These are phyloP conservation scores for Malacoraja senta DNA, from an alignment of 2,797 vertebrate genomes.

Conservation along the genomic window DNA sequence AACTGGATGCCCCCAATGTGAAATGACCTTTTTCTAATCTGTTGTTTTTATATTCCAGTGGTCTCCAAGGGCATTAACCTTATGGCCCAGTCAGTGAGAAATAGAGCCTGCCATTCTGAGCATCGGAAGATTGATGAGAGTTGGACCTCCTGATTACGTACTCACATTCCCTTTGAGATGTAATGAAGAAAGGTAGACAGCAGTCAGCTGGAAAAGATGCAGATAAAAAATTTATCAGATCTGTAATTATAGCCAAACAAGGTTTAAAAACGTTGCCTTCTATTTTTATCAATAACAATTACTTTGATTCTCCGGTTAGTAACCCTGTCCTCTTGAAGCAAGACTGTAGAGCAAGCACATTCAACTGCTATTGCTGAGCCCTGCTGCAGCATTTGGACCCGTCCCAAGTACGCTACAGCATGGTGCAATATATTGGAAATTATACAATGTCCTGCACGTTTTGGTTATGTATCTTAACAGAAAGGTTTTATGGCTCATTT, in stretches of 20 bases:
- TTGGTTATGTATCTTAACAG: neutral
- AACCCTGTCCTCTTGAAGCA: neutral
- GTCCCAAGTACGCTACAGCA: neutral
- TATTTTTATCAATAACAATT: slow-evolving; percentile 9
- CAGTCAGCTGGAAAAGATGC: neutral
- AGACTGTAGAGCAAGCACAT: neutral
- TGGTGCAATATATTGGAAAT: neutral
- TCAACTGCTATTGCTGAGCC: neutral
- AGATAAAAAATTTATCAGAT: slow-evolving; percentile 21
- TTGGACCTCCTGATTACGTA: neutral
- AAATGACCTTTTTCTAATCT: neutral
- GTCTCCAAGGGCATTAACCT: neutral
- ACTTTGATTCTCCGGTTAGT: neutral
- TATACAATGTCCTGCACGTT: neutral
- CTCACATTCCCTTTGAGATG: neutral
- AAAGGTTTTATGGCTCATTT: neutral
- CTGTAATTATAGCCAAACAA: slow-evolving; percentile 27
- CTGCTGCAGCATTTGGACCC: neutral
- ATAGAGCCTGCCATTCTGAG: neutral
- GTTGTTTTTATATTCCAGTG: neutral
- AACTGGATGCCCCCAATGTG: neutral
- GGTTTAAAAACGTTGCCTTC: slow-evolving; percentile 20
- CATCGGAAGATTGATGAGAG: slow-evolving; percentile 8
- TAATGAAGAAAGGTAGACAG: neutral
- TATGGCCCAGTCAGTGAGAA: neutral